These are phyloP conservation scores for Proisotoma minuta DNA, from an alignment of 2,888 invertebrate genomes.

Conservation along the genomic window DNA sequence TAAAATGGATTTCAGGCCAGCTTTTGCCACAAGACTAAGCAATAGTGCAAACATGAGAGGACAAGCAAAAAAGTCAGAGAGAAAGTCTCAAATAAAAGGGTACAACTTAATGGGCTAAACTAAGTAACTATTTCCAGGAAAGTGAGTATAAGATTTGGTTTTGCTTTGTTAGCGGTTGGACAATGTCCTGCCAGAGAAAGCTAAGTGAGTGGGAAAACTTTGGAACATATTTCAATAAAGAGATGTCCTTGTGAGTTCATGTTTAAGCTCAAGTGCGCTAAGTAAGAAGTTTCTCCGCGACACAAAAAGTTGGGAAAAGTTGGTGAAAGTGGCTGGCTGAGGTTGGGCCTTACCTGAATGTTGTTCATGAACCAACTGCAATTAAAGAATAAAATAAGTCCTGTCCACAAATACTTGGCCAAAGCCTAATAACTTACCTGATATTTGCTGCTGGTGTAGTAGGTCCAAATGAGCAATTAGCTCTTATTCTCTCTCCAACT, in stretches of 20 bases:
- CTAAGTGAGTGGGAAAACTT: background rate
- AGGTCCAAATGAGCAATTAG: constrained; percentile 48
- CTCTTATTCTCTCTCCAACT: constrained; percentile 47
- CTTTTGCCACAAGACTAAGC: too few species aligned
- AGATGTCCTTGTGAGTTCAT: background rate
- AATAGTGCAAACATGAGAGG: too few species aligned
- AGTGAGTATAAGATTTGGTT: too few species aligned
- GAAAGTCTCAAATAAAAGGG: too few species aligned
- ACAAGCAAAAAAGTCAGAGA: too few species aligned
- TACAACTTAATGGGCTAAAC: too few species aligned
- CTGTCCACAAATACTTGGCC: too few species aligned
- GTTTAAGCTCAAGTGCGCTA: background rate
- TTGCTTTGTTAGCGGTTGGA: too few species aligned
- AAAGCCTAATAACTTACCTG: too few species aligned
- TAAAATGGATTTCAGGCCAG: too few species aligned
- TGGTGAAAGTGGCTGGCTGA: constrained; percentile 4
- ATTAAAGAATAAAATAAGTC: too few species aligned
- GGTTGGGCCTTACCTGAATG: constrained; percentile 33
- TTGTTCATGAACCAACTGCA: constrained; percentile 47
- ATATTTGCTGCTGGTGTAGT: constrained; percentile 46
- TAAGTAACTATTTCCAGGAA: too few species aligned
- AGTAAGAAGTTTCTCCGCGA: background rate
- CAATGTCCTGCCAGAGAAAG: background rate
- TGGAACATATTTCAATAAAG: background rate
- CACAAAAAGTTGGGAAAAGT: background rate